These are phyloP conservation scores for Brenthis daphne DNA, from an alignment of 2,888 invertebrate species.

Conservation along the genomic window DNA sequence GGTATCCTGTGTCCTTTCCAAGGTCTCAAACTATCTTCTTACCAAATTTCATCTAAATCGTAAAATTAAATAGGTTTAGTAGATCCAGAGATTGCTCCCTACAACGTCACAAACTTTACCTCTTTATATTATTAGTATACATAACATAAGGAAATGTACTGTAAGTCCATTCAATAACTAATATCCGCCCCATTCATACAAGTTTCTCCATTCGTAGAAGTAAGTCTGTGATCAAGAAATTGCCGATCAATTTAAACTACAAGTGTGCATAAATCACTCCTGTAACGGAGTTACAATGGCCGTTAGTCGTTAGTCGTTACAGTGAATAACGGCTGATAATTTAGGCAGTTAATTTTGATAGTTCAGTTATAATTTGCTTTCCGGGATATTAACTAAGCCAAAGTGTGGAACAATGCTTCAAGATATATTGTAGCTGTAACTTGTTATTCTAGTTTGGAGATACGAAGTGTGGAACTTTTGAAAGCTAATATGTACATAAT, in stretches of 20 bases:
- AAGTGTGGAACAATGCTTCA: constrained; percentile 12
- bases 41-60: too few species aligned
- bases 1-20: too few species aligned
- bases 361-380: constrained; percentile 32
- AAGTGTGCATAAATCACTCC: constrained; percentile 30
- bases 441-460: constrained; percentile 1
- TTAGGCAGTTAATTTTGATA: constrained; percentile 34
- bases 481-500: constrained; percentile 9
- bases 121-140: too few species aligned
- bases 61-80: too few species aligned
- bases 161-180: too few species aligned
- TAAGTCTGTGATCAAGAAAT: neutral
- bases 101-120: too few species aligned
- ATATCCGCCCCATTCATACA: neutral
- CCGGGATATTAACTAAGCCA: constrained; percentile 27
- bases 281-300: constrained; percentile 27
- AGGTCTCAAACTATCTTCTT: too few species aligned
- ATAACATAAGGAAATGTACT: too few species aligned
- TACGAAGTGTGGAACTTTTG: constrained; percentile 12
- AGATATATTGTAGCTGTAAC: constrained; percentile 21
- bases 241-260: constrained; percentile 17
- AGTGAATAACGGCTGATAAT: constrained; percentile 30
- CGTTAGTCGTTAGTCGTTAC: constrained; percentile 20
- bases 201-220: neutral
- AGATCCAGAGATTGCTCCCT: too few species aligned